Evolutionary conservation across 1,140 invertebrate genomes (phyloP).

Genomic region (Ylistrum balloti): DNA sequence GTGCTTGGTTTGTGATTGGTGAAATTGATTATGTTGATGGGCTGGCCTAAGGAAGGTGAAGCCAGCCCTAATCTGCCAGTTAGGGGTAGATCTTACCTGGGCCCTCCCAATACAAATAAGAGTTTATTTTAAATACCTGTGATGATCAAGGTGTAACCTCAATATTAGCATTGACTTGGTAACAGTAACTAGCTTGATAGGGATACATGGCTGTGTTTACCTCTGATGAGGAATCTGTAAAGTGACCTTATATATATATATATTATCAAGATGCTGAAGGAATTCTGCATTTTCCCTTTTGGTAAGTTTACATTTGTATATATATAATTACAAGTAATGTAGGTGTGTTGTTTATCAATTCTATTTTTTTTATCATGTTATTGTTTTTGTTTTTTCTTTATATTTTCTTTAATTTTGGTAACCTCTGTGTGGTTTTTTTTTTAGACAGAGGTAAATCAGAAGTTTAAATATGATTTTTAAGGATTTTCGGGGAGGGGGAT

Average conservation of each 20-base stretch:
- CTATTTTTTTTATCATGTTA: too few relatives aligned
- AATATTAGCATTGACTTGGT: slow-evolving; percentile 1
- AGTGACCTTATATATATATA: neutral
- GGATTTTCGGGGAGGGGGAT: too few relatives aligned
- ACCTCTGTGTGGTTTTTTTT: too few relatives aligned
- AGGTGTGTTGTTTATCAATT: too few relatives aligned
- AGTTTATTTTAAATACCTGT: slow-evolving; percentile 36
- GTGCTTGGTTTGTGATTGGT: neutral
- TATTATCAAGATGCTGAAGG: neutral
- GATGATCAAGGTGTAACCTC: slow-evolving; percentile 3
- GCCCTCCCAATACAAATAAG: slow-evolving; percentile 25
- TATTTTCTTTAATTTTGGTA: too few relatives aligned
- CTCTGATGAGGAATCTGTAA: neutral
- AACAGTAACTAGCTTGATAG: neutral
- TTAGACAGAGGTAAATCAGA: too few relatives aligned
- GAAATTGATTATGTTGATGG: slow-evolving; percentile 35
- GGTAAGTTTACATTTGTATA: slow-evolving; percentile 2
- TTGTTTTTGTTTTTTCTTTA: too few relatives aligned
- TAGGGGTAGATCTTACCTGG: slow-evolving; percentile 13
- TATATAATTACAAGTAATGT: too few relatives aligned
- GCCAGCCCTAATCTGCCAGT: slow-evolving; percentile 7
- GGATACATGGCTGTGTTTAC: neutral
- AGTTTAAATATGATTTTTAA: too few relatives aligned
- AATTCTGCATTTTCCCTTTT: slow-evolving; percentile 29
- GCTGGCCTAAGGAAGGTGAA: slow-evolving; percentile 1